These are phyloP conservation scores for Percina caprodes DNA, from an alignment of 2,113 vertebrate species.

Conservation along the genomic window DNA sequence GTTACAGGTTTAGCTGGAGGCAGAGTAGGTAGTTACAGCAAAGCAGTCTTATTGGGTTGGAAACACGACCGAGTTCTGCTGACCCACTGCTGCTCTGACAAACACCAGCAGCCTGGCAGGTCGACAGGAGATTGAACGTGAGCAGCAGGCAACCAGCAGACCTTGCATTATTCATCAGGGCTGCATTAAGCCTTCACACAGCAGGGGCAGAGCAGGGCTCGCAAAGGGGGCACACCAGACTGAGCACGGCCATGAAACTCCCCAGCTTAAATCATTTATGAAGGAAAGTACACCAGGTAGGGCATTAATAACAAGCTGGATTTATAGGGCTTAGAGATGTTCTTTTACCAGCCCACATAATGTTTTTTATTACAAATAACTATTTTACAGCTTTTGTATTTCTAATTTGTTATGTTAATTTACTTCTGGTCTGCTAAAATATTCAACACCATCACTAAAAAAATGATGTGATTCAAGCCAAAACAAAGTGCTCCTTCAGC, in stretches of 20 bases:
- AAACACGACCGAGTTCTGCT: slow-evolving; percentile 54
- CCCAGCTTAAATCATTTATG: slow-evolving; percentile 61
- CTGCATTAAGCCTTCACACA: slow-evolving; percentile 59
- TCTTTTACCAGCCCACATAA: slow-evolving; percentile 3
- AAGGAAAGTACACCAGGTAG: slow-evolving; percentile 32
- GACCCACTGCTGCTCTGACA: slow-evolving; percentile 59
- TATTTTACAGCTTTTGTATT: neutral
- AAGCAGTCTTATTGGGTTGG: neutral
- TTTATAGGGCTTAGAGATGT: slow-evolving; percentile 11
- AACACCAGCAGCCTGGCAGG: slow-evolving; percentile 28
- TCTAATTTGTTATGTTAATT: neutral
- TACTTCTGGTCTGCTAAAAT: neutral
- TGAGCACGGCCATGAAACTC: slow-evolving; percentile 40
- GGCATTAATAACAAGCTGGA: slow-evolving; percentile 33
- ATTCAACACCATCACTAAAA: neutral
- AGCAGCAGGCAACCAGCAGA: slow-evolving; percentile 58
- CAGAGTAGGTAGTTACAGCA: neutral
- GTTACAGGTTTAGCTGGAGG: slow-evolving; percentile 16
- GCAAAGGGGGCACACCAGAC: slow-evolving; percentile 44
- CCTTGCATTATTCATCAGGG: slow-evolving; percentile 80
- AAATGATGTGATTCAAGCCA: neutral
- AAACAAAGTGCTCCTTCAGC: neutral
- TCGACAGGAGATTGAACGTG: slow-evolving; percentile 54
- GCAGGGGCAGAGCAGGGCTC: slow-evolving; percentile 30
- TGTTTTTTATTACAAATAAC: neutral